Evolutionary conservation across 2,113 vertebrate genomes (phyloP), one percentile per base, ranked within the genome.

Genomic region (Corythornis madagascariensis): DNA sequence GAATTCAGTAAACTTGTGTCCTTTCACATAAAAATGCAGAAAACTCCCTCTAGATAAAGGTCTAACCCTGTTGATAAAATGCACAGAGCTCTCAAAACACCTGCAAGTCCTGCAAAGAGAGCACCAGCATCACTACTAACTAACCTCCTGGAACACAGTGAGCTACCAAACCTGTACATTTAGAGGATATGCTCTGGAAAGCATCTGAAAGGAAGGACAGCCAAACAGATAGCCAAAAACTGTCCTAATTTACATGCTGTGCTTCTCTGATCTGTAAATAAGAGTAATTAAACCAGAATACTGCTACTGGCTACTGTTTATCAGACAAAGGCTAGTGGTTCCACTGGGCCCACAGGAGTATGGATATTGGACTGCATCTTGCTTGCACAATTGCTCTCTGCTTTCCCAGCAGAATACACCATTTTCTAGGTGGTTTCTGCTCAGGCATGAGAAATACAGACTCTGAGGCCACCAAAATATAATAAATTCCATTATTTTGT

Each of bases 261-360:
- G 24, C 52, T 55, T 92, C 17, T 83, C 52, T 88, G 88, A 92
- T 80, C 88, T 72, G 60, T 86, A 88, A 86, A 83, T 73, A 95
- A 86, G 35, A 78, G 56, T 65, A 86, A 73, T 83, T 92, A 82
- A 77, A 86, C 38, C 59, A 86, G 76, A 91, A 89, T 33, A 63
- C 13, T 53, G 63, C 55, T 86, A 13, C 42, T 61, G 67, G 19
- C 59, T 79, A 79, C 3, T 70, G 31, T 29, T 87, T 89, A 64
- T 28, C 86, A 73, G 43, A 42, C 42, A 63, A 77, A 83, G 31
- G 11, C 52, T 59, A 0, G 0, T 2, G 2, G 9, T 70, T 79
- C 42, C 38, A 73, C 19, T n/a, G 21, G 45, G 31, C 33, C 35
- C 35, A 38, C 24, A 70, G 43, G 24, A 63, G 7, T 22, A 25